phyloP scores from a whole-genome alignment of 2,113 vertebrate genomes.

The Pterophyllum scalare region DNA sequence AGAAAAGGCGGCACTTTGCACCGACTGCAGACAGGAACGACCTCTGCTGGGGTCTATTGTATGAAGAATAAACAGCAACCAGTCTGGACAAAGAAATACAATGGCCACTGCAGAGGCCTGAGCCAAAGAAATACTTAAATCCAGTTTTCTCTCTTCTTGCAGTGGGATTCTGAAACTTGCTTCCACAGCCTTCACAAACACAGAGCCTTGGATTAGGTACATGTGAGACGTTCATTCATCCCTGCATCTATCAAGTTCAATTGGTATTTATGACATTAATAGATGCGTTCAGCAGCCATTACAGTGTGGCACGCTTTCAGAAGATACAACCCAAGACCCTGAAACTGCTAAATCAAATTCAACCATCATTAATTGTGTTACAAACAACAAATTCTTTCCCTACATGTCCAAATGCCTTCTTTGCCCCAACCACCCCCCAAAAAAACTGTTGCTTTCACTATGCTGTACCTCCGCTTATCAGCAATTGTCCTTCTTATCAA shows the following conservation, averaged over 20 bases:
- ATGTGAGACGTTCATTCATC: neutral
- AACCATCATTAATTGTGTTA: neutral
- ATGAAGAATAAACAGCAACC: neutral
- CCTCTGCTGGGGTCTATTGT: neutral
- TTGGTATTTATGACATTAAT: neutral
- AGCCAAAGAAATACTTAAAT: neutral
- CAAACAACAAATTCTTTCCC: neutral
- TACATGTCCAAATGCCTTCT: neutral
- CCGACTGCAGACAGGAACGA: slow-evolving; percentile 11
- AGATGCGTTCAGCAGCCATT: neutral
- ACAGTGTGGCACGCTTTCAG: neutral
- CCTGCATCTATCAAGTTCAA: neutral
- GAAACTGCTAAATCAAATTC: slow-evolving; percentile 1
- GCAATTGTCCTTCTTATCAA: neutral
- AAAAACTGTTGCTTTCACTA: neutral
- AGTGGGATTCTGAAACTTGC: neutral
- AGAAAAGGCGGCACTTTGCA: slow-evolving; percentile 12
- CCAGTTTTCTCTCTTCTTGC: neutral
- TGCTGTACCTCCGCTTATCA: neutral
- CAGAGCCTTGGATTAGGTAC: neutral
- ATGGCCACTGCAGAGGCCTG: neutral
- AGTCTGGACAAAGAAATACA: slow-evolving; percentile 3
- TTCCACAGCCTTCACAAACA: neutral
- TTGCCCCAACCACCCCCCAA: neutral
- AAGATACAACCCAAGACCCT: neutral